These are phyloP conservation scores for Scaptodrosophila latifasciaeformis DNA, from an alignment of 2,888 invertebrate species.

Conservation along the genomic window DNA sequence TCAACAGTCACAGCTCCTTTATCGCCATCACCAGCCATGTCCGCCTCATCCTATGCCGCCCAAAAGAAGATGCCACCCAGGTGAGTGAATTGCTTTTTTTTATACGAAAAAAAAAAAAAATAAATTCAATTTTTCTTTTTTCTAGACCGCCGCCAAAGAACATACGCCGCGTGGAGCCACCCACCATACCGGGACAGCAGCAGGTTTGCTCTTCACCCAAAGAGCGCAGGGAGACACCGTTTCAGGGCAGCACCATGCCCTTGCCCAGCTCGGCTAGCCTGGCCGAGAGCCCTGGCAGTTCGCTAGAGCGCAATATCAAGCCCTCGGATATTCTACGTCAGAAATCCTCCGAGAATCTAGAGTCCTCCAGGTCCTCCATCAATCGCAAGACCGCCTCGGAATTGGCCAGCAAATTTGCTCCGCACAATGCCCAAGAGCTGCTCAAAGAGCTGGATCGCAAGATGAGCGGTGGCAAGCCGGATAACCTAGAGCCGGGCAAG, in stretches of 20 bases:
- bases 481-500: conserved; percentile 73
- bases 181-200: conserved; percentile 73
- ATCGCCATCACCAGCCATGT: conserved; percentile 74
- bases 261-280: conserved; percentile 61
- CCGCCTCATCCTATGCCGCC: conserved; percentile 73
- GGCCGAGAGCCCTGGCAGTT: conserved; percentile 72
- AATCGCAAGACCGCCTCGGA: conserved; percentile 75
- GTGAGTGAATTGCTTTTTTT: no score
- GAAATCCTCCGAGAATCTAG: conserved; percentile 74
- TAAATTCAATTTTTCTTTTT: conserved; percentile 4
- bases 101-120: no score
- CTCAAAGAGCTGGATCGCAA: conserved; percentile 74
- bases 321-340: conserved; percentile 75
- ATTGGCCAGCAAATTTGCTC: conserved; percentile 67
- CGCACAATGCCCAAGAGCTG: conserved; percentile 71
- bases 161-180: conserved; percentile 79
- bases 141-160: conserved; percentile 80
- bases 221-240: conserved; percentile 69
- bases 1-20: conserved; percentile 69
- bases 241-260: conserved; percentile 63
- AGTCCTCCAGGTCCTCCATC: conserved; percentile 72
- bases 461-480: conserved; percentile 72
- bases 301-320: conserved; percentile 74
- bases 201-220: conserved; percentile 72
- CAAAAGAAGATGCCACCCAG: conserved; percentile 81